Evolutionary conservation across 2,888 invertebrate genomes (phyloP), one percentile per base, ranked within the genome.

Genomic region (Eledone cirrhosa): DNA sequence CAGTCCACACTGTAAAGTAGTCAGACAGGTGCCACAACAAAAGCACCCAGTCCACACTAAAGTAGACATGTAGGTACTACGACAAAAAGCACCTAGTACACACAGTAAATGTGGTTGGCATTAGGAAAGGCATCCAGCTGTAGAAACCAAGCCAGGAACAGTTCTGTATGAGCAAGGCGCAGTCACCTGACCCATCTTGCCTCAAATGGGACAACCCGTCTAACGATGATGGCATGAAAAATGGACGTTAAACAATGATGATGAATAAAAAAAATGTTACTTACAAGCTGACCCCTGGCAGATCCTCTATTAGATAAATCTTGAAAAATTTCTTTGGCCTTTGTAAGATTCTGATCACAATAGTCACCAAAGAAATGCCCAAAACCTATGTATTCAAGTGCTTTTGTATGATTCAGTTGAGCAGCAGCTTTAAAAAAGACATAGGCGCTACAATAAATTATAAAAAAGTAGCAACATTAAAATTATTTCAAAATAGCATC

Each of bases 201-300:
- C n/a, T n/a, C n/a, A n/a, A n/a, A n/a, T n/a, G n/a, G 11, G 41
- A 41, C 11, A 41, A 41, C 5, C 41, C 5, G 11, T 41, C 5
- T 41, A 41, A 41, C 41, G 11, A 41, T 41, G 41, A 63, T 27
- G 2, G n/a, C n/a, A n/a, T n/a, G n/a, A n/a, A n/a, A 14, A 27
- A 14, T 24, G n/a, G 8, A 2, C 8, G 8, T 63, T 63, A 24
- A 63, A 63, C 7, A 14, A 27, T 63, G 14, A n/a, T 13, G 14
- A n/a, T 0, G 8, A 24, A 24, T 27, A 8, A n/a, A 63, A 7
- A n/a, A 63, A n/a, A 13, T n/a, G n/a, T 63, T 63, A 90, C 91
- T 91, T 90, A 95, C 97, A 93, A 97, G 94, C 91, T 98, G 97
- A 19, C 96, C 98, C 86, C 95, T 95, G 1, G 96, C 94, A 78